Percentiles rank a stretch among this genome's conserved stretches.
These are phyloP conservation scores for Phymorhynchus buccinoides DNA, from an alignment of 1,140 invertebrate genomes.

Conservation along the genomic window DNA sequence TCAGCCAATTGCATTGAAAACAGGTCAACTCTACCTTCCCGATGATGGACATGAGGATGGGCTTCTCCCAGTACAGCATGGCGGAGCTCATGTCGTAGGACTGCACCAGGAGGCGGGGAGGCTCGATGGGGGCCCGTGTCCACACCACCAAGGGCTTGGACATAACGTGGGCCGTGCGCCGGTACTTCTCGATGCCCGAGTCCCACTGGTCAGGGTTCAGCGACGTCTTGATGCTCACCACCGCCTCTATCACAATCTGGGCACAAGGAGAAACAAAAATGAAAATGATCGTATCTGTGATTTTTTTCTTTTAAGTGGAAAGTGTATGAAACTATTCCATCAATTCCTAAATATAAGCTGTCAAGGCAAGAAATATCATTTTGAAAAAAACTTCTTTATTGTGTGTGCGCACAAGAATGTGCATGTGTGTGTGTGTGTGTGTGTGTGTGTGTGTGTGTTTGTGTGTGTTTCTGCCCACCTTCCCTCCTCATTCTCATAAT, in stretches of 20 bases:
- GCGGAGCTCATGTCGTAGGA: constrained; percentile 68
- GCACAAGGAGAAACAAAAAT: neutral
- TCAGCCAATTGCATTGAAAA: no score
- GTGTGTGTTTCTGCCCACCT: no score
- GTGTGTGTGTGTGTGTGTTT: no score
- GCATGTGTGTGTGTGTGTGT: no score
- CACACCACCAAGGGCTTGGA: constrained; percentile 69
- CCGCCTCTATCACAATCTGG: constrained; percentile 69
- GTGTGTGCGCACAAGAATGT: no score
- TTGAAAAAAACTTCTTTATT: no score
- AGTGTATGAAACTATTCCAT: no score
- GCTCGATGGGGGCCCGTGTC: constrained; percentile 69
- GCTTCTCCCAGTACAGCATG: constrained; percentile 73
- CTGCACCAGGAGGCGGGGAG: constrained; percentile 63
- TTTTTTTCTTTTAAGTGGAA: no score
- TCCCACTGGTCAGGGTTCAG: constrained; percentile 63
- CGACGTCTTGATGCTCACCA: constrained; percentile 73
- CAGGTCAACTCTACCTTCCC: constrained; percentile 56
- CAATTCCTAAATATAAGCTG: no score
- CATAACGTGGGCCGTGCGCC: constrained; percentile 70
- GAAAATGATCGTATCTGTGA: no score
- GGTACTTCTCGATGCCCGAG: constrained; percentile 62
- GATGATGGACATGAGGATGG: constrained; percentile 65
- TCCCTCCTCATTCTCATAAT: no score
- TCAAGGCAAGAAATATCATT: no score